Evolutionary conservation across 92 coral and sea anemone genomes (phyloP).

Genomic region (Parazoanthus swiftii): DNA sequence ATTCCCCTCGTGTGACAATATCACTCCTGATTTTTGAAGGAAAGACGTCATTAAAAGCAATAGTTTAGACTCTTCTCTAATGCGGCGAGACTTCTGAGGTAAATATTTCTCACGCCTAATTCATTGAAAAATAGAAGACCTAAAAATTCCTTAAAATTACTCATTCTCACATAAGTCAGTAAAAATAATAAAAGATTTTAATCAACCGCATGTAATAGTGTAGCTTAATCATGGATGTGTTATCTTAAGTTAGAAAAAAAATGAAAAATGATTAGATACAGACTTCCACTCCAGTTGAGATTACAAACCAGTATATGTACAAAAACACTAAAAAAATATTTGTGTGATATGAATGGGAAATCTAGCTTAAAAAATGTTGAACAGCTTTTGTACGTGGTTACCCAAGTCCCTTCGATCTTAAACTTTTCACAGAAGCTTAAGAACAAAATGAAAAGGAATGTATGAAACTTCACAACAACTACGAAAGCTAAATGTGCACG

Average conservation of each 20-base stretch:
- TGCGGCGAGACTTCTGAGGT: not conserved
- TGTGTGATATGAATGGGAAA: not conserved
- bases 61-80: not conserved
- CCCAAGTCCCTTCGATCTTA: not conserved
- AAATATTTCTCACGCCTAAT: constrained; percentile 16
- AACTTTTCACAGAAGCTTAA: not conserved
- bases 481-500: not conserved
- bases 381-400: not conserved
- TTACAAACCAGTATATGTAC: too few relatives aligned
- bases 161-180: not conserved
- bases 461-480: not conserved
- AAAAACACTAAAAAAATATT: too few relatives aligned
- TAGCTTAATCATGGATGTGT: not conserved
- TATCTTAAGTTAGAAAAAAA: too few relatives aligned
- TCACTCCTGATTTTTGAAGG: not conserved
- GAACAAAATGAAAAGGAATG: not conserved
- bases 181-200: too few relatives aligned
- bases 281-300: not conserved
- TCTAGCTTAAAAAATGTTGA: not conserved
- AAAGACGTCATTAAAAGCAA: constrained; percentile 9
- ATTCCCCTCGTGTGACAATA: not conserved
- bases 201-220: not conserved
- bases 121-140: not conserved
- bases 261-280: not conserved
- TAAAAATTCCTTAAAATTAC: not conserved